Evolutionary conservation across 2,113 vertebrate species (phyloP), one percentile per base, ranked within the genome.

Genomic region (Microtus montanus): DNA sequence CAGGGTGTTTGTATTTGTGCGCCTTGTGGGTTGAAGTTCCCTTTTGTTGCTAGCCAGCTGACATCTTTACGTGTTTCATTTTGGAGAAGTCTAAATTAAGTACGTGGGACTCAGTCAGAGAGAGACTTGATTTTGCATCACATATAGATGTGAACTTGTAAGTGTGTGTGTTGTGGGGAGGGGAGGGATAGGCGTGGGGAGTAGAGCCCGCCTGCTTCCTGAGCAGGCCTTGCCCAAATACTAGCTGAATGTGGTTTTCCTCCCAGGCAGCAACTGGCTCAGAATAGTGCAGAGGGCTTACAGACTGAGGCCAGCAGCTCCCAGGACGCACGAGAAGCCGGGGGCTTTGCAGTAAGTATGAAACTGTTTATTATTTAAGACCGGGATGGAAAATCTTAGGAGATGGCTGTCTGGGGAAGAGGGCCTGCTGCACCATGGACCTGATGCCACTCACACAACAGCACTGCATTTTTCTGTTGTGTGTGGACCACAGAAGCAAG

Each of bases 201-300:
- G 87, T 38, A 71, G 94, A 98, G 98, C 97, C 98, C 79, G 97
- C 97, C 97, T 95, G 97, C 98, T 98, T 98, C 98, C 98, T 98
- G 94, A 97, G 97, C 96, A 97, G 97, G 98, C 96, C 86, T 98
- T 98, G 97, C 98, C 98, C 98, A 98, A 97, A 95, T 95, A 33
- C 87, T 89, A 96, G 80, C 96, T 94, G 94, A 96, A 97, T 98
- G 98, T 98, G 98, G 98, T 98, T 98, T 98, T 98, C 98, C 98
- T 98, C 97, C 96, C 92, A 87, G 96, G 94, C 97, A 97, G 98
- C 93, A 87, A 96, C 97, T 92, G 88, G 97, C 94, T 95, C 94
- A 97, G 97, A 98, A 97, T 97, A 98, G 98, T 94, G 95, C 74
- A 66, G 95, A 97, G 95, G 98, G 92, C 91, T 98, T 97, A 95